phyloP scores from a whole-genome alignment of 2,797 vertebrate genomes.

The Lagocephalus sceleratus region DNA sequence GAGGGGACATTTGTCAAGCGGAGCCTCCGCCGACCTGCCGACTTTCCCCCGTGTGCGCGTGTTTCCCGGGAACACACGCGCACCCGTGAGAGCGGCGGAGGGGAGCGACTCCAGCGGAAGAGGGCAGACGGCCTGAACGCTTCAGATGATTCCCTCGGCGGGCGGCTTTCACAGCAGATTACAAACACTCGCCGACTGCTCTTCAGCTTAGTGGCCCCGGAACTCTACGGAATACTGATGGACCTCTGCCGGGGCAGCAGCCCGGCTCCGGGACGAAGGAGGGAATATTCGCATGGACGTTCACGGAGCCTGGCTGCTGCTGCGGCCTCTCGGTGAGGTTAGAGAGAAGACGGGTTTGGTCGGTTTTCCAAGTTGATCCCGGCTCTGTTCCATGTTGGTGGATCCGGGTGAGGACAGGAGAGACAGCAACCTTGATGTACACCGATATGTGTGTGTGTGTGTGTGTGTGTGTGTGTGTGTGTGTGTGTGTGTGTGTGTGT shows the following conservation, averaged over 20 bases:
- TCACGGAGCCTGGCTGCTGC: no score
- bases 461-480: no score
- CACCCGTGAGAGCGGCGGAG: slow-evolving; percentile 47
- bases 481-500: no score
- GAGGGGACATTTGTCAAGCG: slow-evolving; percentile 41
- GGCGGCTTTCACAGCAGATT: slow-evolving; percentile 63
- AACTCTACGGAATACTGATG: slow-evolving; percentile 48
- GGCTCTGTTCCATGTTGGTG: no score
- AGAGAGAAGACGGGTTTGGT: no score
- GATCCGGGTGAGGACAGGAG: not conserved
- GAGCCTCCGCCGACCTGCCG: slow-evolving; percentile 26
- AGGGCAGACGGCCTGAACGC: slow-evolving; percentile 62
- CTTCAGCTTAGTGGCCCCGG: slow-evolving; percentile 49
- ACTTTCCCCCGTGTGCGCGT: slow-evolving; percentile 19
- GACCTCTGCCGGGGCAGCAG: no score
- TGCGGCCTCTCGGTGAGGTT: no score
- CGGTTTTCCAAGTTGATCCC: no score
- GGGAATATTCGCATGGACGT: no score
- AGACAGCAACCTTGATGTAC: slow-evolving; percentile 3
- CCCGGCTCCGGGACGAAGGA: no score
- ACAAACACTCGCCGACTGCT: slow-evolving; percentile 51
- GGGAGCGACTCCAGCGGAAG: no score
- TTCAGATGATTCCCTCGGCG: slow-evolving; percentile 65
- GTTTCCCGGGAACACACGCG: slow-evolving; percentile 29
- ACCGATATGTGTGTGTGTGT: slow-evolving; percentile 12